These are phyloP conservation scores for Zaprionus tsacasi DNA, from an alignment of 1,140 invertebrate species.

Conservation along the genomic window DNA sequence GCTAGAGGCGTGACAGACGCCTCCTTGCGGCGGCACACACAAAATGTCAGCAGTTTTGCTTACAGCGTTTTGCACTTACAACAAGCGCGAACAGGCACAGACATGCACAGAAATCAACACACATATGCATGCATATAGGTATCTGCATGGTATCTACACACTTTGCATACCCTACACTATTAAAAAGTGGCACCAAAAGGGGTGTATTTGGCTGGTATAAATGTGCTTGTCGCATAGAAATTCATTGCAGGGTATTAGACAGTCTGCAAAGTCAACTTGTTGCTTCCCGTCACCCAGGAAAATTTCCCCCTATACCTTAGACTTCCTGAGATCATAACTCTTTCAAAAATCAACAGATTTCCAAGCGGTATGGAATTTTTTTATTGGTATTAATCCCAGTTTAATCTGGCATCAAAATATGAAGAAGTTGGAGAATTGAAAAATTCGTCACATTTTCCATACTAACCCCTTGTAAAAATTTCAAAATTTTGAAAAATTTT, in stretches of 20 bases:
- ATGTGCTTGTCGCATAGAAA: background rate
- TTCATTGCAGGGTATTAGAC: background rate
- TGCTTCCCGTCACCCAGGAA: background rate
- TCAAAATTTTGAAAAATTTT: background rate
- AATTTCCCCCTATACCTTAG: background rate
- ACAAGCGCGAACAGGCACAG: background rate
- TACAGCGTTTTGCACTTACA: slow-evolving; percentile 74
- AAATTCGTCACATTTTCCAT: too few species aligned
- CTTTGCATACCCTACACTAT: background rate
- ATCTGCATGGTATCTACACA: background rate
- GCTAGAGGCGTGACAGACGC: slow-evolving; percentile 46
- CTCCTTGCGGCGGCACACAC: slow-evolving; percentile 31
- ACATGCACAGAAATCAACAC: background rate
- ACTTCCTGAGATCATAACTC: background rate
- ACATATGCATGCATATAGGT: background rate
- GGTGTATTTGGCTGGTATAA: background rate
- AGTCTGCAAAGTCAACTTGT: too few species aligned
- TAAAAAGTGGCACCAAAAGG: accelerated
- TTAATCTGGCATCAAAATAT: too few species aligned
- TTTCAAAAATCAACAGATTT: too few species aligned
- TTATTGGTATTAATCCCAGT: too few species aligned
- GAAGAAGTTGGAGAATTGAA: too few species aligned
- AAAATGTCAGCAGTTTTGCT: slow-evolving; percentile 77
- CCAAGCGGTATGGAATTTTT: too few species aligned
- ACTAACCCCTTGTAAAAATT: background rate